Percentiles rank a stretch among this genome's conserved stretches.
Evolutionary conservation across 2,113 vertebrate genomes (phyloP).

Genomic region (Gobius niger): DNA sequence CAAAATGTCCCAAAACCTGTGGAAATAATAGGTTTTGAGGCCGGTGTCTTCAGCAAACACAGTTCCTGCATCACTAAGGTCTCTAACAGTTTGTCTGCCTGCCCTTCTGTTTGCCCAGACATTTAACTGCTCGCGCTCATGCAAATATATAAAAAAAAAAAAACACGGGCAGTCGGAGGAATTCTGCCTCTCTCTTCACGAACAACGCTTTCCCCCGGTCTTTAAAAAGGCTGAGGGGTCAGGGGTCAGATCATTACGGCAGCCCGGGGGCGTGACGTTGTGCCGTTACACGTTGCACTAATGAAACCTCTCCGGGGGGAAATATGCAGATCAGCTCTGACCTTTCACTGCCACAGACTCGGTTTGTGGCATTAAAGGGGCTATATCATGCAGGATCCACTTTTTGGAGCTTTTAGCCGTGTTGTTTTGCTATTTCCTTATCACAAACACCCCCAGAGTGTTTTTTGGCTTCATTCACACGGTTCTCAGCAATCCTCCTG

Average conservation of each 20-base stretch:
- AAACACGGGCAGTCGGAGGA: slow-evolving; percentile 9
- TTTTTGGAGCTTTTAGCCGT: too few species aligned
- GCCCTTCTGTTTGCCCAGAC: slow-evolving; percentile 30
- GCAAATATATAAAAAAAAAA: slow-evolving; percentile 1
- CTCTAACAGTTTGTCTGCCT: slow-evolving; percentile 22
- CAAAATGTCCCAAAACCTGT: too few species aligned
- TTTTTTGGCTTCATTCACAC: too few species aligned
- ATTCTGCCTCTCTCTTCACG: slow-evolving; percentile 11
- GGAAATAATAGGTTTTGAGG: too few species aligned
- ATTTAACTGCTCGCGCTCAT: slow-evolving; percentile 32
- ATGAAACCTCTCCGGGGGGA: slow-evolving; percentile 36
- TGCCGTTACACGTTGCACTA: slow-evolving; percentile 14
- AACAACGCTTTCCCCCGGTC: slow-evolving; percentile 23
- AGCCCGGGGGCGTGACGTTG: slow-evolving; percentile 1
- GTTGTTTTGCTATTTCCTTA: too few species aligned
- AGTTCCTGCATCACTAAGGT: slow-evolving; percentile 28
- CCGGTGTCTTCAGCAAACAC: too few species aligned
- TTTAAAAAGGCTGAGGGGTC: slow-evolving; percentile 24
- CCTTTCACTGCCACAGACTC: slow-evolving; percentile 25
- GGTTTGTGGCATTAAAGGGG: too few species aligned
- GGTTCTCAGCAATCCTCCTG: too few species aligned
- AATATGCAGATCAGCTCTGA: slow-evolving; percentile 36
- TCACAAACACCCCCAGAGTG: too few species aligned
- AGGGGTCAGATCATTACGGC: slow-evolving; percentile 46
- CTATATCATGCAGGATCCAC: too few species aligned